These are phyloP conservation scores for Acleris sparsana DNA, from an alignment of 2,888 invertebrate species.

Conservation along the genomic window DNA sequence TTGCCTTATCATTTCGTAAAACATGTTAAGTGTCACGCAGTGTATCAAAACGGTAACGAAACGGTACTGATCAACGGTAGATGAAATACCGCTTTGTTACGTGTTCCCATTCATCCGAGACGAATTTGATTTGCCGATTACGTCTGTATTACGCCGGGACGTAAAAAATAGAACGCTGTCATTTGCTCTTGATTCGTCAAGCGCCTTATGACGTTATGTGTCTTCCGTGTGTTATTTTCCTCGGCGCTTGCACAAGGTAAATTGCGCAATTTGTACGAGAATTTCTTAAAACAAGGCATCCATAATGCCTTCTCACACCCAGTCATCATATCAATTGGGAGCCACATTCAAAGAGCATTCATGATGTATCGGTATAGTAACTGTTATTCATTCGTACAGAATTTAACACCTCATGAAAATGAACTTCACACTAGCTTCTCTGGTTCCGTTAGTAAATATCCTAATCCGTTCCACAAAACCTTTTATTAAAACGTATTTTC, in stretches of 20 bases:
- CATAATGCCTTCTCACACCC: too few species aligned
- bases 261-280: not conserved
- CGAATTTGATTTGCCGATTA: constrained; percentile 30
- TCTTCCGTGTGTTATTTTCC: constrained; percentile 25
- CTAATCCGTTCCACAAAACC: too few species aligned
- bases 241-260: not conserved
- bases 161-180: constrained; percentile 20
- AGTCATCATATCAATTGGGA: too few species aligned
- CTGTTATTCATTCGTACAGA: too few species aligned
- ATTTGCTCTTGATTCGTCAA: constrained; percentile 25
- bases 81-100: constrained; percentile 17
- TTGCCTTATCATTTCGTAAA: not conserved
- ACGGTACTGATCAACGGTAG: constrained; percentile 20
- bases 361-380: too few species aligned
- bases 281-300: not conserved
- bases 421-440: too few species aligned
- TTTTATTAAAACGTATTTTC: too few species aligned
- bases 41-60: constrained; percentile 3
- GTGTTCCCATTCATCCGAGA: constrained; percentile 5
- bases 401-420: too few species aligned
- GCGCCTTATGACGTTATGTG: constrained; percentile 12
- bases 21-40: not conserved
- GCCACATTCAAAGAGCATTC: too few species aligned
- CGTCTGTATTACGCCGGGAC: constrained; percentile 11
- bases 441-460: too few species aligned